Conservation (phyloP, 2,113 vertebrate species). For the Chelonoidis abingdonii region DNA sequence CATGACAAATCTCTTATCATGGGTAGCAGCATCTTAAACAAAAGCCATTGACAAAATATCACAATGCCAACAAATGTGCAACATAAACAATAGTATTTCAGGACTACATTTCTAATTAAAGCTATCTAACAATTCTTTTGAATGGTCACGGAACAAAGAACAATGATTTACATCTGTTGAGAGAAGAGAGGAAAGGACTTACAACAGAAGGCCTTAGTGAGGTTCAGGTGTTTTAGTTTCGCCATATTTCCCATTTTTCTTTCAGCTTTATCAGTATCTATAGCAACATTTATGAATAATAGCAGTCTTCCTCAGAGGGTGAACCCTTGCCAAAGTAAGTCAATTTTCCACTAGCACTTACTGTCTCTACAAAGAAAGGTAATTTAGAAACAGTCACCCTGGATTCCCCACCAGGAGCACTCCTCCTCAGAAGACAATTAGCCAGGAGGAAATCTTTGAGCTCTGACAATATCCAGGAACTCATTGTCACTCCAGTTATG, state of each 20-base stretch:
- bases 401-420: not conserved
- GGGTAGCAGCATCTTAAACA: not conserved
- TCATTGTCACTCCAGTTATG: not conserved
- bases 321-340: not conserved
- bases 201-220: not conserved
- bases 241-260: not conserved
- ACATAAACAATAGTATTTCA: not conserved
- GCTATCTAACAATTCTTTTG: not conserved
- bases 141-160: not conserved
- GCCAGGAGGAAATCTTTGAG: not conserved
- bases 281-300: not conserved
- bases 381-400: not conserved
- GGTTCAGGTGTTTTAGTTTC: not conserved
- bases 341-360: not conserved
- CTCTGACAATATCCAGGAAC: not conserved
- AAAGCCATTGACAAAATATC: not conserved
- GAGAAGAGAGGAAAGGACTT: not conserved
- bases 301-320: not conserved
- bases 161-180: not conserved
- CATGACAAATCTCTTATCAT: not conserved
- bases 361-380: not conserved
- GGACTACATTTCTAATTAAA: not conserved
- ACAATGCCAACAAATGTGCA: not conserved
- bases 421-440: not conserved
- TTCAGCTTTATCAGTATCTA: not conserved